Evolutionary conservation across 2,797 vertebrate species (phyloP), one percentile per base, ranked within the genome.

Genomic region (Gorsachius magnificus): DNA sequence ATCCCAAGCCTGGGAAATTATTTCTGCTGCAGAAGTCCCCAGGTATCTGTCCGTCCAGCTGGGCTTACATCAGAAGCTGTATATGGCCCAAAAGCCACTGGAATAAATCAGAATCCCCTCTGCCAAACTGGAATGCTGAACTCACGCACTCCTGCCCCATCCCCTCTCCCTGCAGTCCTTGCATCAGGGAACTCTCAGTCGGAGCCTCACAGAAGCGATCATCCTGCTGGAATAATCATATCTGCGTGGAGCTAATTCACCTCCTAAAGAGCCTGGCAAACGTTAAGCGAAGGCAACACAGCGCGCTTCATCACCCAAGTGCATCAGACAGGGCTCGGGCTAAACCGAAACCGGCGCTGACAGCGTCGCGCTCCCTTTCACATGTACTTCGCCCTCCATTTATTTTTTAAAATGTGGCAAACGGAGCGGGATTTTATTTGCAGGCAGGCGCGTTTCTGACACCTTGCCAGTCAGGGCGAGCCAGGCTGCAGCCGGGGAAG

Each of bases 231-330:
- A 75, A 72, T 58, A 78, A 92, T 72, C 41, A 16, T 6, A 71
- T 76, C 56, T 57, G 58, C 11, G 38, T 61, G 46, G 54, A 92
- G 92, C 66, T 85, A 69, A 88, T 87, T 71, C 63, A 51, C 68
- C 70, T 89, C 81, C 83, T 72, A 35, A 88, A 78, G 89, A 81
- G 54, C 78, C 87, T 87, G 89, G 66, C 81, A 90, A 92, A 57
- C 51, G 29, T 36, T 58, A 61, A 87, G 48, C 45, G 89, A 84
- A 93, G 74, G 74, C 78, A 68, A 5, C 7, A 3, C 85, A 53
- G 80, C 10, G 4, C 31, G 75, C 71, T 69, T 70, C 10, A 5
- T 76, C 60, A 83, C 53, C 51, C 60, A 31, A 11, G 76, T 13
- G 79, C 68, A 10, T 9, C 11, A 5, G 57, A 8, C 76, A 35